Conservation (phyloP, 2,797 vertebrate species). For the Novumbra hubbsi region DNA sequence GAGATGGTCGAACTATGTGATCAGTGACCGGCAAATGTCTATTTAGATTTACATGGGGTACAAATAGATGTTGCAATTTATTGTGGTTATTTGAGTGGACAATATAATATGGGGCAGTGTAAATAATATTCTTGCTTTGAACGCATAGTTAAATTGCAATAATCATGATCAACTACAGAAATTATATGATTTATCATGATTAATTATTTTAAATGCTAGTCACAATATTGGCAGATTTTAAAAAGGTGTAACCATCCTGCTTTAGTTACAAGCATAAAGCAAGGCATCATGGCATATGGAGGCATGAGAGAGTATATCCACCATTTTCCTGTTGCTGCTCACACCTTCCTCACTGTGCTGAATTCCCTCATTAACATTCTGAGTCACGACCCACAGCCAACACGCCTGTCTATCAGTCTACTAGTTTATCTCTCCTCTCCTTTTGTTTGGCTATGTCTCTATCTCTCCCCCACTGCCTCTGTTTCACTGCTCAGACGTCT, state of each 20-base stretch:
- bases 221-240: neutral
- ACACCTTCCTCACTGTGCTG: slow-evolving; percentile 46
- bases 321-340: slow-evolving; percentile 36
- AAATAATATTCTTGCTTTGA: no score
- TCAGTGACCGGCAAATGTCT: no score
- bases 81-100: no score
- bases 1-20: no score
- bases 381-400: slow-evolving; percentile 53
- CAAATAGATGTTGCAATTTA: no score
- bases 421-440: slow-evolving; percentile 56
- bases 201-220: neutral
- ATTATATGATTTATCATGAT: no score
- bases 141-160: no score
- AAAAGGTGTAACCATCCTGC: neutral
- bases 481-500: slow-evolving; percentile 44
- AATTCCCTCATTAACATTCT: slow-evolving; percentile 66
- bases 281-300: neutral
- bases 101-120: no score
- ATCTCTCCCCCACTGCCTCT: slow-evolving; percentile 30
- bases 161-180: no score
- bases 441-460: slow-evolving; percentile 25
- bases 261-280: neutral
- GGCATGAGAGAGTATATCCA: neutral
- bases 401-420: slow-evolving; percentile 59
- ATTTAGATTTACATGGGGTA: no score